phyloP scores from a whole-genome alignment of 2,113 vertebrate species.

The Grantiella picta region DNA sequence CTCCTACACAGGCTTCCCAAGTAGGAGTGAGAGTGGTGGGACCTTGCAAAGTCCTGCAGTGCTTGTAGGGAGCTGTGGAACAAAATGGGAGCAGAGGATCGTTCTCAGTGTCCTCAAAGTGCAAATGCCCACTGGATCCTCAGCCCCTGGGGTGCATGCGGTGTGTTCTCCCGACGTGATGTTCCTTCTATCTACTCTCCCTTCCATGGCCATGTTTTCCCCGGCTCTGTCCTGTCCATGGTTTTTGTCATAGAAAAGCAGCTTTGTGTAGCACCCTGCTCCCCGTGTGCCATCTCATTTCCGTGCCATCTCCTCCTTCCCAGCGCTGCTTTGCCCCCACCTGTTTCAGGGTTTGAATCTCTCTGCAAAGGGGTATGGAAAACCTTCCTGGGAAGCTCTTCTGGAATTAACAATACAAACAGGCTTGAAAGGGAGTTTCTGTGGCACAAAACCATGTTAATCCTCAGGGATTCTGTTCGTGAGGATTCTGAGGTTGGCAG shows the following conservation, averaged over 20 bases:
- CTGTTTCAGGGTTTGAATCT: conserved; percentile 39
- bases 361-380: background rate
- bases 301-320: background rate
- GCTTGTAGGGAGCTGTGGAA: background rate
- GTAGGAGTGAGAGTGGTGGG: background rate
- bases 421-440: background rate
- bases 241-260: conserved; percentile 16
- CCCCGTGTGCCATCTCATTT: background rate
- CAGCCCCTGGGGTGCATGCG: background rate
- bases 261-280: conserved; percentile 17
- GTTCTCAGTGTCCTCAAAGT: background rate
- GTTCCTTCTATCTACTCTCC: background rate
- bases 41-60: background rate
- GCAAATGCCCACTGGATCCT: background rate
- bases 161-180: background rate
- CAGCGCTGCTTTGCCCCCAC: background rate
- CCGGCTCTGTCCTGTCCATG: background rate
- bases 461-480: background rate
- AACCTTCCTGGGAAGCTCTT: background rate
- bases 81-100: background rate
- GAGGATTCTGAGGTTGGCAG: background rate
- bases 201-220: conserved; percentile 7
- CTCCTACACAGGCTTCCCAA: background rate
- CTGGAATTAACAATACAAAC: background rate
- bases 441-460: background rate